Evolutionary conservation across 2,888 invertebrate species (phyloP), one percentile per base, ranked within the genome.

Genomic region (Ligdia adustata): DNA sequence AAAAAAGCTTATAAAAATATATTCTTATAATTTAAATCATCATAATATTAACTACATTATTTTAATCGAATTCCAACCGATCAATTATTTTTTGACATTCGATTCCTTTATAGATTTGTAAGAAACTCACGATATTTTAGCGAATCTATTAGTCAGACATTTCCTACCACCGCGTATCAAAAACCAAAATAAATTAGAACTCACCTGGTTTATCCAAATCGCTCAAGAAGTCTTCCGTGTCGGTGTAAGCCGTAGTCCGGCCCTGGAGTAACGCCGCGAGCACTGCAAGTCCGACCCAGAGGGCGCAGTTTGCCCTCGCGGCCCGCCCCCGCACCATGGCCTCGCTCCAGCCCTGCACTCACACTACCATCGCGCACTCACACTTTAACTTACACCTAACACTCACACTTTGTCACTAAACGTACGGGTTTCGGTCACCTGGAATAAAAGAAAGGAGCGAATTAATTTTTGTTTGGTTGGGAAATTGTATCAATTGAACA

Each of bases 161-260:
- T n/a, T n/a, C n/a, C n/a, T n/a, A n/a, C n/a, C n/a, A n/a, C n/a
- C n/a, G n/a, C n/a, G n/a, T n/a, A n/a, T n/a, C n/a, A n/a, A n/a
- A n/a, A n/a, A n/a, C n/a, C n/a, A n/a, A n/a, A n/a, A n/a, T n/a
- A n/a, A 16, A 16, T 16, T 5, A 16, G 5, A 5, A 5, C 22
- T n/a, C 3, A 92, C 92, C 92, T 90, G 92, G 92, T 67, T 91
- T 92, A 79, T 92, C 92, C 57, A 92, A 80, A 73, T 92, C 92
- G 72, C 92, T 92, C 24, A 92, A 84, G 59, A 91, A 90, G 51
- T 92, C 90, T 64, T 88, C 91, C 3, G 92, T 92, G 66, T 92
- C 92, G 4, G 91, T 87, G 62, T 92, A 91, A 14, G 86, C 88
- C 56, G 88, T 72, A 57, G 84, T 76, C 39, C 79, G 79, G 57